These are phyloP conservation scores for Seira sanloemensis DNA, from an alignment of 2,888 invertebrate genomes.

Conservation along the genomic window DNA sequence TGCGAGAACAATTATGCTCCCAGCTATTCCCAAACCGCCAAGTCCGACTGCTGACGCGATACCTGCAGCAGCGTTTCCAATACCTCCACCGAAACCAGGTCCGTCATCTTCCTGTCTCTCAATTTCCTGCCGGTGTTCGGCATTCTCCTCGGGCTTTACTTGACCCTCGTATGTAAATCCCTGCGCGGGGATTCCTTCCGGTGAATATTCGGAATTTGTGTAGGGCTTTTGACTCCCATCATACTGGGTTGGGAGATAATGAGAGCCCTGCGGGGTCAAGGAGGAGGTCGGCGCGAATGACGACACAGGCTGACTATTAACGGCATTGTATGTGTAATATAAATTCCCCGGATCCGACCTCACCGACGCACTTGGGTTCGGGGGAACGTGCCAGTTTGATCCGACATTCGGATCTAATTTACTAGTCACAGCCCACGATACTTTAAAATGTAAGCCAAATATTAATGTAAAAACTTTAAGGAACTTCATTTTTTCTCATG, in stretches of 20 bases:
- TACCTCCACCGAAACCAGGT: conserved; percentile 33
- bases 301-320: not conserved
- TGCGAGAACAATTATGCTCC: conserved; percentile 26
- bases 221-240: not conserved
- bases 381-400: conserved; percentile 25
- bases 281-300: not conserved
- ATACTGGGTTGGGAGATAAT: not conserved
- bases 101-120: conserved; percentile 1
- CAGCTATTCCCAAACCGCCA: conserved; percentile 34
- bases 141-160: not conserved
- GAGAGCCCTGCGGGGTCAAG: not conserved
- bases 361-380: not conserved
- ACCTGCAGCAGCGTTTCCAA: conserved; percentile 31
- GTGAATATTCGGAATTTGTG: not conserved
- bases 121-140: conserved; percentile 44
- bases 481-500: conserved; percentile 3
- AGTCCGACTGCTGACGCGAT: conserved; percentile 28
- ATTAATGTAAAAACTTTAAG: not conserved
- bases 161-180: not conserved
- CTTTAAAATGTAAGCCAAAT: not conserved
- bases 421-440: not conserved
- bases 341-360: not conserved
- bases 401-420: conserved; percentile 26
- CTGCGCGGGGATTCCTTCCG: not conserved
- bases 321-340: not conserved